Base-by-base conservation (phyloP, 2,797 vertebrate genomes). In the Acestrorhynchus altus region DNA sequence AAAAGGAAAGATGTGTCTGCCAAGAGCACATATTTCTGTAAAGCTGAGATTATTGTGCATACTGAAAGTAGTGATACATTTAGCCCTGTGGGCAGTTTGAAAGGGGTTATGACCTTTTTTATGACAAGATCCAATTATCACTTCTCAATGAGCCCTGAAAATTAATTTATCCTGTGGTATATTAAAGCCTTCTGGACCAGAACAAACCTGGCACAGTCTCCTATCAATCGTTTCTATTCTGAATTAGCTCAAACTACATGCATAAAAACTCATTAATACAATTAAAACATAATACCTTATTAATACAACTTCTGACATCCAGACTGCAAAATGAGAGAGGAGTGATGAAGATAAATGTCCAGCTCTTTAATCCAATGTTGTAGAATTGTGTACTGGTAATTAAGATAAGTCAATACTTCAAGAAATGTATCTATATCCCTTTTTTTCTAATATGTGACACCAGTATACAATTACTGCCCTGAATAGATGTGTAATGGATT, bases 91-190 rank as follows among this genome's bases (percentile, higher is more conserved):
- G 20, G 40, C 51, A 18, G 20, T n/a, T 47, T 77, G 56, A 77
- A 81, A 81, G 59, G 74, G 81, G 81, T 68, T 40, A 70, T 24
- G 56, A 74, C 44, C 63, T 54, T 68, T n/a, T 66, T 69, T 63
- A 63, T 54, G 39, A 75, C 28, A 70, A 82, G 60, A 74, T 70
- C 39, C 52, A 74, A 75, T 78, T 78, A 78, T 20, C 65, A 52
- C 28, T 68, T 52, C 13, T 63, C 64, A 81, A 63, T 57, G 47
- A 77, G 69, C 54, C 63, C 63, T 63, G 39, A 35, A 49, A 47
- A 35, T 59, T 46, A 56, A 66, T 75, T 66, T 35, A 52, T 24
- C 12, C 64, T 35, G 6, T 1, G 18, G 12, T 57, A 46, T 57
- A 76, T 76, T 59, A 68, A 68, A 76, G 64, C 12, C 18, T 64